phyloP scores from a whole-genome alignment of 2,888 invertebrate species.

The Chromoteleia sp. region DNA sequence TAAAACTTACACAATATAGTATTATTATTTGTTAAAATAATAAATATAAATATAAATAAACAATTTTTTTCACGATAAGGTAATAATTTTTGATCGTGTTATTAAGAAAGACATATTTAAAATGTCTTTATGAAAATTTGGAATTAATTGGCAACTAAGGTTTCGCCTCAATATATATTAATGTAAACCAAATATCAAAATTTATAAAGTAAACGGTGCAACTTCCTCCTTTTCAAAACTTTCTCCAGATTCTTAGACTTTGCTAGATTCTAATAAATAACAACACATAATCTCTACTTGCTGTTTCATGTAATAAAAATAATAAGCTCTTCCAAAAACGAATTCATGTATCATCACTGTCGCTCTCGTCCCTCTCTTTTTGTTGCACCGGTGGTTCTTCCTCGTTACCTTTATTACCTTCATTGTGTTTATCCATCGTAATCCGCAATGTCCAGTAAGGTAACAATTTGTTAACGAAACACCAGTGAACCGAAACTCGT shows the following conservation, averaged over 20 bases:
- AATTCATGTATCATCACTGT: slow-evolving; percentile 78
- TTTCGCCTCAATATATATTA: no score
- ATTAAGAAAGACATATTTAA: no score
- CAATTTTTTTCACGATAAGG: no score
- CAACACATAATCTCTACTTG: not conserved
- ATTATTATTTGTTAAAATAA: no score
- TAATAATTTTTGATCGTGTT: no score
- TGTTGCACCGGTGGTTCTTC: slow-evolving; percentile 74
- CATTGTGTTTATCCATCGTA: slow-evolving; percentile 72
- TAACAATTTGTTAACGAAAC: slow-evolving; percentile 89
- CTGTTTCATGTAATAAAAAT: not conserved
- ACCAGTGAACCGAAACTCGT: slow-evolving; percentile 88
- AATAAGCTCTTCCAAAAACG: not conserved
- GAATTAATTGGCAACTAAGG: no score
- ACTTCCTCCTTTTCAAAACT: no score
- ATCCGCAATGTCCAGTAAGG: slow-evolving; percentile 86
- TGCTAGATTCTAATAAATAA: not conserved
- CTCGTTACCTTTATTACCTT: slow-evolving; percentile 74
- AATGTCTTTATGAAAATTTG: no score
- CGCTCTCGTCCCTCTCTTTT: slow-evolving; percentile 78
- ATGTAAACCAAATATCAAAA: no score
- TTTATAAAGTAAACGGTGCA: not conserved
- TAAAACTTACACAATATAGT: no score
- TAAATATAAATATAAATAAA: no score
- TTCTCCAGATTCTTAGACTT: no score